These are phyloP conservation scores for Drosophila sturtevanti DNA, from an alignment of 1,140 invertebrate species.

Conservation along the genomic window DNA sequence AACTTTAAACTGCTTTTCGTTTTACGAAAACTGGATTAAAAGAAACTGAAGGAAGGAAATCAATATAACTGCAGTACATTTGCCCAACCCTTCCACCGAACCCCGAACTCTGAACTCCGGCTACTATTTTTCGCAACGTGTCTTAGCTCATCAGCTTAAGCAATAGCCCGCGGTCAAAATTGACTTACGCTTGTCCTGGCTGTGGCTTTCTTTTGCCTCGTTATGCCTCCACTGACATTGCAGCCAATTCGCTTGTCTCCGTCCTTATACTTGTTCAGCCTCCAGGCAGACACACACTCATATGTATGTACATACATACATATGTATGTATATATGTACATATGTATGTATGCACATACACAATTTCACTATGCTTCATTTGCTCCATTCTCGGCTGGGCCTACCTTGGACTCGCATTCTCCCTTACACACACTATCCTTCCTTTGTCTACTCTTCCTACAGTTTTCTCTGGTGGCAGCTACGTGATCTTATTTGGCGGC, in stretches of 20 bases:
- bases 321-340: no score
- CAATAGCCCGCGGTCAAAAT: constrained; percentile 76
- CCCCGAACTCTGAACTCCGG: background rate
- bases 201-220: constrained; percentile 38
- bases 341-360: no score
- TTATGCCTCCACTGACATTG: constrained; percentile 48
- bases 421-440: constrained; percentile 12
- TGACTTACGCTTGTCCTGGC: constrained; percentile 51
- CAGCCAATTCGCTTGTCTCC: constrained; percentile 35
- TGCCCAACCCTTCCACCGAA: background rate
- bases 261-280: constrained; percentile 28
- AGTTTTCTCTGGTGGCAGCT: constrained; percentile 46
- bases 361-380: constrained; percentile 59
- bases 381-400: constrained; percentile 64
- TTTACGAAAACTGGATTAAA: constrained; percentile 34
- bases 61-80: constrained; percentile 70
- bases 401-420: constrained; percentile 37
- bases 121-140: constrained; percentile 8
- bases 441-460: constrained; percentile 1
- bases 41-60: constrained; percentile 47
- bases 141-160: constrained; percentile 74
- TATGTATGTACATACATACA: constrained; percentile 35
- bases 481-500: constrained; percentile 73
- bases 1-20: constrained; percentile 70
- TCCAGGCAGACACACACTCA: constrained; percentile 37